Evolutionary conservation across 2,797 vertebrate species (phyloP).

Genomic region (Prionace glauca): DNA sequence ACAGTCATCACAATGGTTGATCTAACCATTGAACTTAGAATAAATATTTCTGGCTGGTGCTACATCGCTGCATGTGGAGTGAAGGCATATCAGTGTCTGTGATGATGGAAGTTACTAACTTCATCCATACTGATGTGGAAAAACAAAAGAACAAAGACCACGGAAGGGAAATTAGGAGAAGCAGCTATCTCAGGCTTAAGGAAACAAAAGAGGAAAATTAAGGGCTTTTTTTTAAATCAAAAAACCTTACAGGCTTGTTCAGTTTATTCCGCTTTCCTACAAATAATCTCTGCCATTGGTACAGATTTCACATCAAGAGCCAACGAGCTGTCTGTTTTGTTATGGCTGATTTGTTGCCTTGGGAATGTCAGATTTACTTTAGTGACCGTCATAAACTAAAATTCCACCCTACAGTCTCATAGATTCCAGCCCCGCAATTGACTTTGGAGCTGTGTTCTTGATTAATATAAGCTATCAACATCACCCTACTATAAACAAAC

Average conservation of each 20-base stretch:
- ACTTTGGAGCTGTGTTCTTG: background rate
- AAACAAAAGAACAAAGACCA: background rate
- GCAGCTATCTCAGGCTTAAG: background rate
- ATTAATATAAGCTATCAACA: too few species aligned
- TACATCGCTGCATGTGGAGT: background rate
- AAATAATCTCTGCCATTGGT: background rate
- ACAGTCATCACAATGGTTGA: background rate
- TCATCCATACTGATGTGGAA: background rate
- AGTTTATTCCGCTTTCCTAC: background rate
- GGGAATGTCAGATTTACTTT: conserved; percentile 16
- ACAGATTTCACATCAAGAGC: background rate
- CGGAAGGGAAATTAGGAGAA: background rate
- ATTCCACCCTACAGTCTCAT: conserved; percentile 9
- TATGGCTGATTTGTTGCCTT: conserved; percentile 5
- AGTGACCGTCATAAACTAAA: background rate
- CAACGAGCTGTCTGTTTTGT: background rate
- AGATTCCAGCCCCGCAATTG: background rate
- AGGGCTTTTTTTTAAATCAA: background rate
- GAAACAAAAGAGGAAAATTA: background rate
- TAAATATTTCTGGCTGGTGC: background rate
- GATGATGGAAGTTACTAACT: background rate
- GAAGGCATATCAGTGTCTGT: background rate
- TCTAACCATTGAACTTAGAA: background rate
- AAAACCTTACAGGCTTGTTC: background rate
- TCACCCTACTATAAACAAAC: background rate